Conservation (phyloP, 2,888 invertebrate genomes). For the Alloplasta piceator region DNA sequence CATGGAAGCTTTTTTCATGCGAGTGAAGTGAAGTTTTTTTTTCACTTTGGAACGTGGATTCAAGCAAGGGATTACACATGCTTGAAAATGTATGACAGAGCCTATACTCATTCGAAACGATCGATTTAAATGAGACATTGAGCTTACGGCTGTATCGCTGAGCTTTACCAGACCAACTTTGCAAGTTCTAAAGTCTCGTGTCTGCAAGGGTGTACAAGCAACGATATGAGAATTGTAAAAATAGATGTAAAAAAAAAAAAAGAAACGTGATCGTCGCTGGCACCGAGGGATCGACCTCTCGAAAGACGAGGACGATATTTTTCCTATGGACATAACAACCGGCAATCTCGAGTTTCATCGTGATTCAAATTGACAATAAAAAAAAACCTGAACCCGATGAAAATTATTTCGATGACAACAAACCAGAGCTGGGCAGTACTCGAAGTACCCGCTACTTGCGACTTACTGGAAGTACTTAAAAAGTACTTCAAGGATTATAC, state of each 20-base stretch:
- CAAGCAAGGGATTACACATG: conserved; percentile 20
- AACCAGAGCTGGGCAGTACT: neutral
- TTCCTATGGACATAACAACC: conserved; percentile 25
- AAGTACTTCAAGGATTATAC: too few species aligned
- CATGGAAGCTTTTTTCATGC: neutral
- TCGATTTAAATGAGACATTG: conserved; percentile 67
- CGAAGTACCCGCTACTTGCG: too few species aligned
- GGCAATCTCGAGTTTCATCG: conserved; percentile 31
- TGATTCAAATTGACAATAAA: conserved; percentile 7
- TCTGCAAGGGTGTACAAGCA: conserved; percentile 47
- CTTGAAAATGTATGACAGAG: conserved; percentile 20
- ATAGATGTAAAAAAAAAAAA: conserved; percentile 36
- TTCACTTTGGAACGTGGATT: conserved; percentile 14
- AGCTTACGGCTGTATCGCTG: conserved; percentile 34
- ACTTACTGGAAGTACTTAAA: too few species aligned
- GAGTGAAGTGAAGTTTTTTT: neutral
- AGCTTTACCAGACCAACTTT: conserved; percentile 56
- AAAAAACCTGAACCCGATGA: neutral
- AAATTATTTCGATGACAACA: conserved; percentile 4
- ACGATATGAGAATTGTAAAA: conserved; percentile 53
- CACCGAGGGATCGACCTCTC: conserved; percentile 43
- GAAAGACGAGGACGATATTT: conserved; percentile 12
- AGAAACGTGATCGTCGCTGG: conserved; percentile 49
- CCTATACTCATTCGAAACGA: conserved; percentile 47
- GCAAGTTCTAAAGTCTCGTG: conserved; percentile 38